Percentiles rank a stretch among this genome's conserved stretches.
Evolutionary conservation across 2,888 invertebrate genomes (phyloP).

Genomic region (Temnothorax unifasciatus): DNA sequence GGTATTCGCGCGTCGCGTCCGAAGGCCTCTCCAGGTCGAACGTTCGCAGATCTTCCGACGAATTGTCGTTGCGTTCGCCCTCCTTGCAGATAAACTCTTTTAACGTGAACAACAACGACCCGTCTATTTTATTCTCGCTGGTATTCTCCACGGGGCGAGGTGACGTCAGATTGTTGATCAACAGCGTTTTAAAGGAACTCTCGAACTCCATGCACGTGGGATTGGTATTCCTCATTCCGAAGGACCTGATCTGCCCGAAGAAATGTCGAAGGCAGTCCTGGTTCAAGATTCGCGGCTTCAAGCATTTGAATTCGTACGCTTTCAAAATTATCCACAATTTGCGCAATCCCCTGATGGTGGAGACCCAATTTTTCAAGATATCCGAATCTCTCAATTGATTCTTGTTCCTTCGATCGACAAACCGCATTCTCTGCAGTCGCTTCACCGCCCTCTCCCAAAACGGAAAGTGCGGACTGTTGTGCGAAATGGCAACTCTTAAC

Average conservation of each 20-base stretch:
- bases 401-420: constrained; percentile 22
- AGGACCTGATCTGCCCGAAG: constrained; percentile 31
- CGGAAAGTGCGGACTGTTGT: constrained; percentile 32
- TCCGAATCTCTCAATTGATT: constrained; percentile 16
- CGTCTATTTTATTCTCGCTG: constrained; percentile 41
- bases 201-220: constrained; percentile 49
- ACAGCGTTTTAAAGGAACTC: constrained; percentile 43
- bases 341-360: constrained; percentile 34
- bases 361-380: constrained; percentile 44
- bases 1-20: not conserved
- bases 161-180: constrained; percentile 32
- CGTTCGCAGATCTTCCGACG: not conserved
- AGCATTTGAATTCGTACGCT: constrained; percentile 14
- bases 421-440: constrained; percentile 34
- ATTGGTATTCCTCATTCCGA: constrained; percentile 11
- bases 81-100: constrained; percentile 9
- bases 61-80: not conserved
- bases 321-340: constrained; percentile 42
- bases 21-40: constrained; percentile 6
- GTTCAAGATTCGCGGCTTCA: constrained; percentile 44
- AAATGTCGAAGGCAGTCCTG: constrained; percentile 40
- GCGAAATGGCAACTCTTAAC: constrained; percentile 38
- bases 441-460: constrained; percentile 43
- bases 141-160: constrained; percentile 17
- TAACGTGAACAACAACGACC: constrained; percentile 36